These are phyloP conservation scores for Pygathrix nemaeus DNA, from an alignment of 2,113 vertebrate species.

Conservation along the genomic window DNA sequence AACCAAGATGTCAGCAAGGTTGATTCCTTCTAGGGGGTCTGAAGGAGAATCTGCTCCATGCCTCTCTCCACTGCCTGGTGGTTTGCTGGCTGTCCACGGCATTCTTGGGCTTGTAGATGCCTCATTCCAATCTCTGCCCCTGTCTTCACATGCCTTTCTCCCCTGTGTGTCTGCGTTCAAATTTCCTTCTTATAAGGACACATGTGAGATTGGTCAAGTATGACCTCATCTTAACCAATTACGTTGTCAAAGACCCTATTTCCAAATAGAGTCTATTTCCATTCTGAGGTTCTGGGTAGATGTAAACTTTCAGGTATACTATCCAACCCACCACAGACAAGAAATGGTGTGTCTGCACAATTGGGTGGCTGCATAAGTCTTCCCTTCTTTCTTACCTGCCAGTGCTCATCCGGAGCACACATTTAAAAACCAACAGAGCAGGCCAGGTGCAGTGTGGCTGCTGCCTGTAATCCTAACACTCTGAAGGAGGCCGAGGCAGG, in stretches of 20 bases:
- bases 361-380: neutral
- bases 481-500: too few relatives aligned
- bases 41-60: too few relatives aligned
- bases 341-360: fast-evolving
- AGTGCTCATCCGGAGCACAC: neutral
- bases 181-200: neutral
- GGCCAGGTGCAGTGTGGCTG: too few relatives aligned
- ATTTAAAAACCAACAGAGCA: neutral
- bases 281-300: neutral
- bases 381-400: neutral
- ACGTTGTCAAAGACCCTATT: neutral
- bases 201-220: neutral
- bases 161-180: neutral
- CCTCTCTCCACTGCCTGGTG: neutral
- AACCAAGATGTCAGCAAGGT: neutral
- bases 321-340: neutral
- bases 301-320: neutral
- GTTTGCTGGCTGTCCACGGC: neutral
- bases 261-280: neutral
- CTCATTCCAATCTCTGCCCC: neutral
- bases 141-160: neutral
- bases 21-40: neutral
- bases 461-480: too few relatives aligned
- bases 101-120: neutral
- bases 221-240: neutral